These are phyloP conservation scores for Sisor rabdophorus DNA, from an alignment of 2,113 vertebrate genomes.

Conservation along the genomic window DNA sequence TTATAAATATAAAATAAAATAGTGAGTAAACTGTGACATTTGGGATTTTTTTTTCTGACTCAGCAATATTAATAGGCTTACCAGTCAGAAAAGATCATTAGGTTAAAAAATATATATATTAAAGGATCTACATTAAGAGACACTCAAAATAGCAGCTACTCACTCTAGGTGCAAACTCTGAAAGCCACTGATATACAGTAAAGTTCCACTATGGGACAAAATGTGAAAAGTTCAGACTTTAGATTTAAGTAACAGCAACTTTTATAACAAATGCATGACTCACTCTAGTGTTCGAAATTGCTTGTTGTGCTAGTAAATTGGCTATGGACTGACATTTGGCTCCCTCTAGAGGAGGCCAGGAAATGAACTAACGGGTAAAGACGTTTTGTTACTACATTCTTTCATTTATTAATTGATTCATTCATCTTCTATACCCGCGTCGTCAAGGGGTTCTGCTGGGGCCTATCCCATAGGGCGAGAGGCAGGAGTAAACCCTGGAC, in stretches of 20 bases:
- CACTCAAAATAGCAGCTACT: neutral
- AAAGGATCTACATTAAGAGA: neutral
- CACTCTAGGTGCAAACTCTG: neutral
- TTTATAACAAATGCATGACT: neutral
- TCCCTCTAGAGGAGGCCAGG: constrained; percentile 5
- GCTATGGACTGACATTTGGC: neutral
- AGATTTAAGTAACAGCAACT: neutral
- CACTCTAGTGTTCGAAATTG: neutral
- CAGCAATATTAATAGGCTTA: no score
- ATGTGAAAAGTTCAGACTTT: neutral
- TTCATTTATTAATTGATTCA: no score
- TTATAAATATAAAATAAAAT: no score
- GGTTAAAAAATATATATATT: neutral
- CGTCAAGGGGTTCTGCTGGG: no score
- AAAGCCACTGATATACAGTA: neutral
- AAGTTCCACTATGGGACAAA: neutral
- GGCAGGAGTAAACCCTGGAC: no score
- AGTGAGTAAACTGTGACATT: no score
- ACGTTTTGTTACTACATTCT: neutral
- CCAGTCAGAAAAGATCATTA: no score
- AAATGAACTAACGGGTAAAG: neutral
- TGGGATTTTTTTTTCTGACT: no score
- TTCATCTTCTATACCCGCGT: no score
- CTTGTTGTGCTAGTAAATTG: neutral
- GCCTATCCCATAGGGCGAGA: no score